Conservation (phyloP, 2,113 vertebrate species). For the Neomonachus schauinslandi region DNA sequence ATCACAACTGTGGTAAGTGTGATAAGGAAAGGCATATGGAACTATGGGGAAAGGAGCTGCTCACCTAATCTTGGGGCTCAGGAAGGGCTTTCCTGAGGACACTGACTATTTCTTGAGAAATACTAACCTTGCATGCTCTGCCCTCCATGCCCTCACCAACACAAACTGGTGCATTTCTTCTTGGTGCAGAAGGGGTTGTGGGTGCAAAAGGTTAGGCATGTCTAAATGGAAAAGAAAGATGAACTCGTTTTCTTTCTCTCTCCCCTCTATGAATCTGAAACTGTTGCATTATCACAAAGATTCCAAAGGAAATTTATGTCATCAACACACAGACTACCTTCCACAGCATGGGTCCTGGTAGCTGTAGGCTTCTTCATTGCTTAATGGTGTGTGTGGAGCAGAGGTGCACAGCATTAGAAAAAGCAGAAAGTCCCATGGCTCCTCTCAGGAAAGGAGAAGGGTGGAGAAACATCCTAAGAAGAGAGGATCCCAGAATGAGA, state of each 20-base stretch:
- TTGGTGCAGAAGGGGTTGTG: not conserved
- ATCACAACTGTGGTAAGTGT: not conserved
- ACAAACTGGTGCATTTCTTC: not conserved
- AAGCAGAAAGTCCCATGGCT: not conserved
- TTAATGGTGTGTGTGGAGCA: accelerated
- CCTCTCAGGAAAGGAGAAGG: not conserved
- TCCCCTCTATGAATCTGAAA: not conserved
- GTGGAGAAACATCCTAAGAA: not conserved
- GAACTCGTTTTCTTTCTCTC: not conserved
- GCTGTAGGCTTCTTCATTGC: not conserved
- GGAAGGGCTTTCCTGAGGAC: not conserved
- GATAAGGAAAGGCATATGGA: not conserved
- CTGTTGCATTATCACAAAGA: not conserved
- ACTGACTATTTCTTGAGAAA: not conserved
- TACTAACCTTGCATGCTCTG: not conserved
- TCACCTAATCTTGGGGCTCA: not conserved
- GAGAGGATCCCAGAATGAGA: not conserved
- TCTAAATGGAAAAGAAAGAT: not conserved
- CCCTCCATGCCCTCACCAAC: not conserved
- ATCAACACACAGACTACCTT: not conserved
- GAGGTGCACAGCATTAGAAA: not conserved
- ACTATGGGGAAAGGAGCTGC: accelerated
- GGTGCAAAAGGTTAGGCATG: not conserved
- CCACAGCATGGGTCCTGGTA: not conserved
- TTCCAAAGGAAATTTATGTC: not conserved